These are phyloP conservation scores for Chiloscyllium punctatum DNA, from an alignment of 2,797 vertebrate species.

Conservation along the genomic window DNA sequence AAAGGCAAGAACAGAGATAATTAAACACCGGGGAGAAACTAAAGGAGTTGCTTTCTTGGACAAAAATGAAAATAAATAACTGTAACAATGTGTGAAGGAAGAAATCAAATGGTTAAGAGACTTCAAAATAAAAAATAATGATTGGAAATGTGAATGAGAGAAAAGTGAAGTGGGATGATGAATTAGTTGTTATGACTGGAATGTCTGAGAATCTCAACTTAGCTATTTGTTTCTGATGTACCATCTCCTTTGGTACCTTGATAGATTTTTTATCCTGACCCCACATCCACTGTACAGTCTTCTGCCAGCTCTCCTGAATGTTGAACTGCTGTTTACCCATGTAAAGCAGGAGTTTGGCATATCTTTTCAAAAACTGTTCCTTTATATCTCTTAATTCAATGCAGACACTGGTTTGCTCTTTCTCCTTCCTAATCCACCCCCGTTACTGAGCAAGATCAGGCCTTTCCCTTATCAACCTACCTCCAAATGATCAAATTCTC, in stretches of 20 bases:
- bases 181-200: not conserved
- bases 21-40: not conserved
- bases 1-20: not conserved
- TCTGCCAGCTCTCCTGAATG: not conserved
- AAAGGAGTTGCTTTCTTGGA: not conserved
- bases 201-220: not conserved
- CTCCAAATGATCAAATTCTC: too few species aligned
- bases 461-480: too few species aligned
- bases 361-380: too few species aligned
- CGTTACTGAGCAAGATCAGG: too few species aligned
- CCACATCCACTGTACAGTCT: not conserved
- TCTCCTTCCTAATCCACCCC: too few species aligned
- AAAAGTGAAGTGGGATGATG: not conserved
- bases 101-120: not conserved
- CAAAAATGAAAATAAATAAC: not conserved
- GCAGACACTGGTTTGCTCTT: too few species aligned
- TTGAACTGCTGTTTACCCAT: too few species aligned
- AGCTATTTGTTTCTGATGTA: not conserved
- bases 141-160: not conserved
- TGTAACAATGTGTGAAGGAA: not conserved
- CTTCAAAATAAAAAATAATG: not conserved
- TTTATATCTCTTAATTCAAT: too few species aligned
- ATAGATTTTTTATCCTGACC: not conserved
- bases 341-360: too few species aligned
- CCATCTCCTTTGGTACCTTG: not conserved